Conservation (phyloP, 1,140 invertebrate species). For the Wiebesia pumilae region DNA sequence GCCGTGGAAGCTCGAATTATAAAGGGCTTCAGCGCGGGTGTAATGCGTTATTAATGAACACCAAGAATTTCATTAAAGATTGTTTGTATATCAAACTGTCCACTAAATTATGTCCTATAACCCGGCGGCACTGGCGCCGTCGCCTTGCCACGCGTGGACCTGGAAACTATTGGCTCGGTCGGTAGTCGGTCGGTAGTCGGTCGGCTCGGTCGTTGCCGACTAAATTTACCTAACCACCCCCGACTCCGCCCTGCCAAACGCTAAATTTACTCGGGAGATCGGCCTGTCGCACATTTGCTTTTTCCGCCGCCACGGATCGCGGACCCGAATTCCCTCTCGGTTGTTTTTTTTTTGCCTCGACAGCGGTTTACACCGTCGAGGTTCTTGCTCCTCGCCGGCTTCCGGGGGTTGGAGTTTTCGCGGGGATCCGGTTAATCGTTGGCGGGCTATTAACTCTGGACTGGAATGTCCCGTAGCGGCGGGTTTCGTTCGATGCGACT, state of each 20-base stretch:
- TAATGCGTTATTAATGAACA: conserved; percentile 82
- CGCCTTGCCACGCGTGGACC: conserved; percentile 60
- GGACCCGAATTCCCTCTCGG: neutral
- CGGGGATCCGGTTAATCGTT: conserved; percentile 72
- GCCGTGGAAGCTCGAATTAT: conserved; percentile 52
- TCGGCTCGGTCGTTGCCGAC: neutral
- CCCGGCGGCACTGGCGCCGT: conserved; percentile 63
- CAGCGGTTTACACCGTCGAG: neutral
- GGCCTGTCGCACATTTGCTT: neutral
- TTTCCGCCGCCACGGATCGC: neutral
- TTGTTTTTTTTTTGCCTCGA: conserved; percentile 52
- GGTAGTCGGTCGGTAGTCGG: conserved; percentile 41
- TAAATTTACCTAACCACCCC: conserved; percentile 25
- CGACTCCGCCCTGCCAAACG: neutral
- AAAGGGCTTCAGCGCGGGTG: conserved; percentile 65
- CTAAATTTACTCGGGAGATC: conserved; percentile 8
- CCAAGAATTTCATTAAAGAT: conserved; percentile 83
- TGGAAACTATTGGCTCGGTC: conserved; percentile 64
- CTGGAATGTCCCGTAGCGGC: conserved; percentile 70
- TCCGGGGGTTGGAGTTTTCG: conserved; percentile 41
- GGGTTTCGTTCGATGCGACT: conserved; percentile 73
- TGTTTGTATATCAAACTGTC: conserved; percentile 81
- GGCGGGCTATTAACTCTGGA: conserved; percentile 72
- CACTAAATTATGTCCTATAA: conserved; percentile 79
- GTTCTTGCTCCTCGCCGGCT: neutral